These are phyloP conservation scores for Phocoena sinus DNA, from an alignment of 2,113 vertebrate genomes.

Conservation along the genomic window DNA sequence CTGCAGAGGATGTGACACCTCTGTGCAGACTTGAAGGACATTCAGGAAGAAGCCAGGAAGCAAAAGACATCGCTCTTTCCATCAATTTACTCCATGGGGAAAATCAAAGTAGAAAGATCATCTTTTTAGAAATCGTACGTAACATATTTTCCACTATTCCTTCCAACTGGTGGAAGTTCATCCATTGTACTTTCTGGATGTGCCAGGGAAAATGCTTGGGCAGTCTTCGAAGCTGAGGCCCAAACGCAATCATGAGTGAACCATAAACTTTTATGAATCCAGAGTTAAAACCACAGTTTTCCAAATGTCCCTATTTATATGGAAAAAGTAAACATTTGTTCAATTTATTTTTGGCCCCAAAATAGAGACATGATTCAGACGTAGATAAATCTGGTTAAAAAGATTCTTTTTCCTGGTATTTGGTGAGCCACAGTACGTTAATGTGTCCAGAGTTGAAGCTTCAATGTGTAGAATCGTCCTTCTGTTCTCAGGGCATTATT, in stretches of 20 bases:
- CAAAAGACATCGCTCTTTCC: not conserved
- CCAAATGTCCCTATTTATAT: not conserved
- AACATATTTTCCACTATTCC: not conserved
- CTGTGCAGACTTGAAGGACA: not conserved
- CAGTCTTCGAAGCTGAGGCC: not conserved
- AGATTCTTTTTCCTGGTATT: not conserved
- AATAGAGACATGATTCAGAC: not conserved
- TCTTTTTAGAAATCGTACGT: not conserved
- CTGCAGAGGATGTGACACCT: not conserved
- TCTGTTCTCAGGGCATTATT: not conserved
- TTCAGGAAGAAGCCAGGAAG: not conserved
- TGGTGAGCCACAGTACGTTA: rapidly evolving
- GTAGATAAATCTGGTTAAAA: not conserved
- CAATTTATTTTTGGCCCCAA: not conserved
- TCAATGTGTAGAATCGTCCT: rapidly evolving
- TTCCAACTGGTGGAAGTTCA: not conserved
- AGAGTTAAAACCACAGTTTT: not conserved
- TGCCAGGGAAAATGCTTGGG: not conserved
- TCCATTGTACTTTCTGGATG: not conserved
- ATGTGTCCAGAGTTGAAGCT: not conserved
- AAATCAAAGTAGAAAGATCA: not conserved
- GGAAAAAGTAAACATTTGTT: not conserved
- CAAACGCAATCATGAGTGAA: not conserved
- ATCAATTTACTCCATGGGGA: not conserved
- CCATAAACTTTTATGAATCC: not conserved